phyloP scores from a whole-genome alignment of 1,140 invertebrate genomes.

The Caenorhabditis elegans region DNA sequence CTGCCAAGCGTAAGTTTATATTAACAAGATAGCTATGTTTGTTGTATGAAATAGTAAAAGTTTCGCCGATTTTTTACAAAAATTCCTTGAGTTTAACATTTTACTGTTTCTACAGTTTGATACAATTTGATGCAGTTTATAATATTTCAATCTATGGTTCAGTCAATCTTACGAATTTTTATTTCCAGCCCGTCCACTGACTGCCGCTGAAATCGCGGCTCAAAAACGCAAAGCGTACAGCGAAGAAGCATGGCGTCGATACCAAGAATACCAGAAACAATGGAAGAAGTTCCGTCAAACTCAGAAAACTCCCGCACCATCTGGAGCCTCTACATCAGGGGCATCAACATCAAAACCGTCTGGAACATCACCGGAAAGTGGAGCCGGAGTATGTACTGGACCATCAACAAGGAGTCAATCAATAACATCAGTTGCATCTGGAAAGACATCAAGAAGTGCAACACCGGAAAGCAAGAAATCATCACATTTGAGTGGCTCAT shows the following conservation, averaged over 20 bases:
- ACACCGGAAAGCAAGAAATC: constrained; percentile 7
- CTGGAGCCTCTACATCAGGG: not conserved
- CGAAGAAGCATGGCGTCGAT: constrained; percentile 64
- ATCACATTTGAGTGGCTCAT: not conserved
- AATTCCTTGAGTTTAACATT: too few relatives aligned
- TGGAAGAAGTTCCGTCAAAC: constrained; percentile 55
- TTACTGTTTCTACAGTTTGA: too few relatives aligned
- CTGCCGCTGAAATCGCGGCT: constrained; percentile 51
- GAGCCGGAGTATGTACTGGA: not conserved
- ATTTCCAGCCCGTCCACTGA: constrained; percentile 45
- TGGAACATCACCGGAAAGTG: not conserved
- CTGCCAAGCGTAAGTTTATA: constrained; percentile 26
- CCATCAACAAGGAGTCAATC: not conserved
- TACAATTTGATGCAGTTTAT: too few relatives aligned
- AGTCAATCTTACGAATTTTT: not conserved
- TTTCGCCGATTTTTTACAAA: too few relatives aligned
- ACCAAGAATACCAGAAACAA: constrained; percentile 64
- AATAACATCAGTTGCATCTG: not conserved
- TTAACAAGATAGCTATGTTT: not conserved
- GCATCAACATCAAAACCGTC: not conserved
- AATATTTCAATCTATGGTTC: too few relatives aligned
- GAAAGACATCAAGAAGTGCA: constrained; percentile 10
- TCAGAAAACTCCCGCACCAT: constrained; percentile 25
- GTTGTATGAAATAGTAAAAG: too few relatives aligned
- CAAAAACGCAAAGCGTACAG: constrained; percentile 58